Evolutionary conservation across 2,797 vertebrate species (phyloP).

Genomic region (Falco naumanni): DNA sequence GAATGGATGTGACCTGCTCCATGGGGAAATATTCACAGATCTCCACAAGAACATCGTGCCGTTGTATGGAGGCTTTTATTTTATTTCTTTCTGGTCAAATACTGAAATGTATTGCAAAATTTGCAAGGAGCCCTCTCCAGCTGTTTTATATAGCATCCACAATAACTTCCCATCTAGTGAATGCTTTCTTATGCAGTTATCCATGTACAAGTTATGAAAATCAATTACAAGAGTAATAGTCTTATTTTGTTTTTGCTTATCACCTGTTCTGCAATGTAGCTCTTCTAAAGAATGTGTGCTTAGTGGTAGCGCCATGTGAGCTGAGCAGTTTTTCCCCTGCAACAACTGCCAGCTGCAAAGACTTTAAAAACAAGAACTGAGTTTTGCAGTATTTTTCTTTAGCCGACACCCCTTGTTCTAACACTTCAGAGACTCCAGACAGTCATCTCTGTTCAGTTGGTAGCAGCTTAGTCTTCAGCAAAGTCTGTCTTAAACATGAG

Average conservation of each 20-base stretch:
- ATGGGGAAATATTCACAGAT: rapidly evolving
- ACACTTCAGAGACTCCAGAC: neutral
- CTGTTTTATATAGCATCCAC: neutral
- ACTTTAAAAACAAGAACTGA: neutral
- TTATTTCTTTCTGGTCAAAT: neutral
- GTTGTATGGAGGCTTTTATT: neutral
- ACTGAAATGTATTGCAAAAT: neutral
- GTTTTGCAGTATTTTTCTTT: neutral
- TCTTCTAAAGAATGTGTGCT: neutral
- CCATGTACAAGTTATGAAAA: neutral
- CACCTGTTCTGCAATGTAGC: neutral
- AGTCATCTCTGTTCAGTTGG: neutral
- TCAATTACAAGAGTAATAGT: neutral
- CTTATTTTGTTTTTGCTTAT: neutral
- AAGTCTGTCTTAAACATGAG: neutral
- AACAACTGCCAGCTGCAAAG: neutral
- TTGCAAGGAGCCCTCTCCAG: neutral
- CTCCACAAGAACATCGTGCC: neutral
- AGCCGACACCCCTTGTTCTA: neutral
- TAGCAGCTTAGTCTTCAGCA: neutral
- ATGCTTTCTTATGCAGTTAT: neutral
- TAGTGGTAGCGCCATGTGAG: neutral
- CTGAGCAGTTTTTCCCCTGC: neutral
- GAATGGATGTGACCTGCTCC: neutral
- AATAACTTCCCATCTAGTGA: neutral